These are phyloP conservation scores for Oikopleura vanhoeffeni DNA, from an alignment of 23 tunicate species.

Conservation along the genomic window DNA sequence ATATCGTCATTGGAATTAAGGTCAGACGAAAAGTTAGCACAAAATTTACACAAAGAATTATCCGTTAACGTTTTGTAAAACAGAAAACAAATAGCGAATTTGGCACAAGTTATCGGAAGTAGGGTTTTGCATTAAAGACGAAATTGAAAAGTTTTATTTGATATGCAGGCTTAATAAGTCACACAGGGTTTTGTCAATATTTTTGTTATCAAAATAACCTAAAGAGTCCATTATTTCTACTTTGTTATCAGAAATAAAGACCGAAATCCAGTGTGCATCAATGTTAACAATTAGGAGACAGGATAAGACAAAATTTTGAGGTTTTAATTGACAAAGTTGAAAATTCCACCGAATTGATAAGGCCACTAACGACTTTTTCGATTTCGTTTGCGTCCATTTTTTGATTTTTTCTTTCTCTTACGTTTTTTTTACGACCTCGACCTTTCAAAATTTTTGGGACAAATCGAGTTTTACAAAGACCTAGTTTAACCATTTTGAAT, in stretches of 20 bases:
- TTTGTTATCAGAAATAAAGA: not conserved
- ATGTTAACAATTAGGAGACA: not conserved
- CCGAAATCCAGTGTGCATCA: not conserved
- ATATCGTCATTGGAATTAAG: not conserved
- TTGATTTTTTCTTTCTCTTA: not conserved
- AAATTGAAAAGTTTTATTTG: not conserved
- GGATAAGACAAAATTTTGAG: not conserved
- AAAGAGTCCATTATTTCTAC: not conserved
- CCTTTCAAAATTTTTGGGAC: not conserved
- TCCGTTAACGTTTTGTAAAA: not conserved
- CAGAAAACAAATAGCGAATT: not conserved
- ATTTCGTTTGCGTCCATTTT: not conserved
- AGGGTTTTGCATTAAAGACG: not conserved
- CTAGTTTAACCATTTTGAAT: not conserved
- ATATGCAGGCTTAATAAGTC: not conserved
- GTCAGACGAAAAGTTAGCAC: not conserved
- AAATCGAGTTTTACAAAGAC: not conserved
- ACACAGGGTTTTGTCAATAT: not conserved
- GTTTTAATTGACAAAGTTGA: not conserved
- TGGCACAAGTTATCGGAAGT: not conserved
- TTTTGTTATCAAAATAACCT: not conserved
- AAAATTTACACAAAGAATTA: not conserved
- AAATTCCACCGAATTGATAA: not conserved
- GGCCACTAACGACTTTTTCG: not conserved
- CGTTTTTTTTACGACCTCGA: not conserved